Conservation (phyloP, 2,888 invertebrate species). For the Pherbina coryleti region DNA sequence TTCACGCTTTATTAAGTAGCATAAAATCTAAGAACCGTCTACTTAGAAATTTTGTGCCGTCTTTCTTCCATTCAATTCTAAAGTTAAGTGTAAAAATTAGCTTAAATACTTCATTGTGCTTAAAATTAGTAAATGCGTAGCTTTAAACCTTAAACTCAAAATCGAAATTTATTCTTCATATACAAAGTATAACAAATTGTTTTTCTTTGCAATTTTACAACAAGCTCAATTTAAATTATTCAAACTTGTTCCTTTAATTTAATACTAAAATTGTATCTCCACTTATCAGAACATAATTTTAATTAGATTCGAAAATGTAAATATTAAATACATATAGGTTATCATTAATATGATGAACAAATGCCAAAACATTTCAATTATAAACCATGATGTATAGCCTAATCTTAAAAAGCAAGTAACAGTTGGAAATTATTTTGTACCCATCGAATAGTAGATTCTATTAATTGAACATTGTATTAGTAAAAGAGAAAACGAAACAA, state of each 20-base stretch:
- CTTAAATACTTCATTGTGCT: constrained; percentile 1
- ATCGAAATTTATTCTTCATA: neutral
- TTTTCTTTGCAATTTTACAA: neutral
- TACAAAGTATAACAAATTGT: neutral
- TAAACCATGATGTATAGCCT: neutral
- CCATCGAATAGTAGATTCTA: constrained; percentile 32
- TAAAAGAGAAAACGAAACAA: neutral
- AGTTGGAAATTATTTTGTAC: constrained; percentile 15
- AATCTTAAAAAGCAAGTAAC: neutral
- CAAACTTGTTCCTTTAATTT: neutral
- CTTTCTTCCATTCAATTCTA: neutral
- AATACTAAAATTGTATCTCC: neutral
- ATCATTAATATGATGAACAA: constrained; percentile 1
- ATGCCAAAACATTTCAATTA: constrained; percentile 33
- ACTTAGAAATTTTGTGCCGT: neutral
- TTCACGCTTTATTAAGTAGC: neutral
- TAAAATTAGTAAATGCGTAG: neutral
- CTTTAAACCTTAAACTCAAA: constrained; percentile 12
- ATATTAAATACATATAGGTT: constrained; percentile 16
- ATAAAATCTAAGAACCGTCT: neutral
- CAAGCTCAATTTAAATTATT: neutral
- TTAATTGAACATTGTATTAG: constrained; percentile 19
- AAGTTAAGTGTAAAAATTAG: constrained; percentile 28
- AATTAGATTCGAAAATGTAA: constrained; percentile 20
- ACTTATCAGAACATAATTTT: neutral